Evolutionary conservation across 2,888 invertebrate species (phyloP).

Genomic region (Troglohyphantes excavatus): DNA sequence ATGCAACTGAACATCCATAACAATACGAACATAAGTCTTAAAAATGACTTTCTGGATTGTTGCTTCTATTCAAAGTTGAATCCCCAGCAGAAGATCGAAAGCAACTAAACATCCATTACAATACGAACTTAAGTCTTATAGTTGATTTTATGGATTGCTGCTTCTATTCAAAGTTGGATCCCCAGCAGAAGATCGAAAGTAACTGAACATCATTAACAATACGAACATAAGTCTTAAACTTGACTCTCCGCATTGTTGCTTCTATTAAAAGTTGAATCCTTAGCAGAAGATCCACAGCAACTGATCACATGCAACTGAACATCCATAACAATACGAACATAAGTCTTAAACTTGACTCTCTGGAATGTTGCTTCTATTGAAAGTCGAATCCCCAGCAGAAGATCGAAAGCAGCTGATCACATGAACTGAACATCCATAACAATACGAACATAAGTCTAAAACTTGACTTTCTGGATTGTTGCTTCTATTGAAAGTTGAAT

Average conservation of each 20-base stretch:
- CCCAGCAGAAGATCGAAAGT: constrained; percentile 50
- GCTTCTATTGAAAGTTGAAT: constrained; percentile 54
- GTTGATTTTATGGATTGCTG: constrained; percentile 60
- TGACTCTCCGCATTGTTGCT: constrained; percentile 63
- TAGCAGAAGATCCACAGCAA: too few species aligned
- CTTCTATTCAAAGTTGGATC: constrained; percentile 57
- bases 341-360: constrained; percentile 47
- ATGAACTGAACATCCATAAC: too few species aligned
- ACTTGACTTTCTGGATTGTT: constrained; percentile 66
- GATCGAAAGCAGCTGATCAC: too few species aligned
- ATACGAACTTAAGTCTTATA: background rate
- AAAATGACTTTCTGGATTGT: constrained; percentile 63
- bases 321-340: too few species aligned
- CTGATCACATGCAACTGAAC: too few species aligned
- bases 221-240: background rate
- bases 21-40: too few species aligned
- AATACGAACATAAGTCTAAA: too few species aligned
- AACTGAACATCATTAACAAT: too few species aligned
- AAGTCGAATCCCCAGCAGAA: constrained; percentile 58
- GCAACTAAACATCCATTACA: background rate
- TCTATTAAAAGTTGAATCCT: constrained; percentile 46
- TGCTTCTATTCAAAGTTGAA: constrained; percentile 51
- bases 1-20: too few species aligned
- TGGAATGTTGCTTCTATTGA: constrained; percentile 50
- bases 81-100: constrained; percentile 59